These are phyloP conservation scores for Talpa occidentalis DNA, from an alignment of 2,113 vertebrate species.

Conservation along the genomic window DNA sequence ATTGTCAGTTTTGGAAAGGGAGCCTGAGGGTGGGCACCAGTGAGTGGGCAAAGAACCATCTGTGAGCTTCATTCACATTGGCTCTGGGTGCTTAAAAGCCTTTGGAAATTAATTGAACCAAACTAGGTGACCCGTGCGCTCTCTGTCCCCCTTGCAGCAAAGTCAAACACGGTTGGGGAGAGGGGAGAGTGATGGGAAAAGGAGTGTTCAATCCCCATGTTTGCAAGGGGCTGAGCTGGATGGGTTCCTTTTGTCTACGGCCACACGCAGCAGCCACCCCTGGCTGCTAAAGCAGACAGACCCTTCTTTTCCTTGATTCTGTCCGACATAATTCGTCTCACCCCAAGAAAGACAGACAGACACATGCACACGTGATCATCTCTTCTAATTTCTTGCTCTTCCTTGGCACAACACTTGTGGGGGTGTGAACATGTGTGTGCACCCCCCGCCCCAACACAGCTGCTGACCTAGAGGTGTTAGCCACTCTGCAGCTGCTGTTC, in stretches of 20 bases:
- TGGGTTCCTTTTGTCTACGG: conserved; percentile 11
- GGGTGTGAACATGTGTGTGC: conserved; percentile 24
- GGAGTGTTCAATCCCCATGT: neutral
- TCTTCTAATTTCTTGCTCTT: conserved; percentile 13
- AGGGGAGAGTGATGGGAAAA: neutral
- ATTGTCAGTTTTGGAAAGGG: conserved; percentile 5
- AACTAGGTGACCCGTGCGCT: conserved; percentile 87
- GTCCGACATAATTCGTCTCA: conserved; percentile 32
- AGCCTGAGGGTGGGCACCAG: conserved; percentile 53
- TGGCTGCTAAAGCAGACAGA: neutral
- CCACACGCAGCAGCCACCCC: neutral
- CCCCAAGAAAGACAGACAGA: neutral
- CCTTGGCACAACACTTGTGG: neutral
- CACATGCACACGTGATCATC: neutral
- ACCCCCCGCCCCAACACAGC: conserved; percentile 58
- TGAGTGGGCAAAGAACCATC: conserved; percentile 84
- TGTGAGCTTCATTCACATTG: conserved; percentile 76
- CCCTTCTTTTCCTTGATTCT: conserved; percentile 46
- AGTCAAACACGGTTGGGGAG: conserved; percentile 80
- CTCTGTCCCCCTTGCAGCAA: conserved; percentile 84
- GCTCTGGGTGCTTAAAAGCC: conserved; percentile 83
- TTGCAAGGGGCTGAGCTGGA: neutral
- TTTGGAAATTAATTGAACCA: conserved; percentile 86
- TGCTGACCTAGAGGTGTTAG: conserved; percentile 88
- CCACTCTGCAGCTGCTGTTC: conserved; percentile 88